Percentiles rank a stretch among this genome's conserved stretches.
phyloP scores from a whole-genome alignment of 2,113 vertebrate genomes.

The Lasiurus borealis region DNA sequence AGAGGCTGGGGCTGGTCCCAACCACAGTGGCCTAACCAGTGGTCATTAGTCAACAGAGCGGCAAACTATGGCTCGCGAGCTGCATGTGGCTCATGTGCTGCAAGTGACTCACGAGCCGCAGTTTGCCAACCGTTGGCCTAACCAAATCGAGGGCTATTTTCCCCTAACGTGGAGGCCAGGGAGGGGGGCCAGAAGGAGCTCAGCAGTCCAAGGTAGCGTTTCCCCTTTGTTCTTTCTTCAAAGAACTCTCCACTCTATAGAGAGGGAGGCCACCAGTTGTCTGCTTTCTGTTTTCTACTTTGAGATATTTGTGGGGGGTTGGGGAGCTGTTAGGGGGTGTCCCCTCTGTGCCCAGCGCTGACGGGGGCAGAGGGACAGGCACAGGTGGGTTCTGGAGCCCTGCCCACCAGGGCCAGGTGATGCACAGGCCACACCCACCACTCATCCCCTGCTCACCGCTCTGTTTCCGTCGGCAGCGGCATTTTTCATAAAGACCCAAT shows the following conservation, averaged over 20 bases:
- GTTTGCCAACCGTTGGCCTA: not conserved
- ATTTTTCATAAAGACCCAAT: slow-evolving; percentile 22
- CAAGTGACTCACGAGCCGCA: too few species aligned
- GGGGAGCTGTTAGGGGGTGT: not conserved
- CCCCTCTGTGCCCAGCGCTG: rapidly evolving
- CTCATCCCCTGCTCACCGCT: not conserved
- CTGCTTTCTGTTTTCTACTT: not conserved
- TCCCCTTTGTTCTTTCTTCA: not conserved
- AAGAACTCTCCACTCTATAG: not conserved
- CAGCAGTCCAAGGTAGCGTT: too few species aligned
- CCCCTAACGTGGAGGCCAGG: not conserved
- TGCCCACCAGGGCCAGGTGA: not conserved
- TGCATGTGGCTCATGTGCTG: too few species aligned
- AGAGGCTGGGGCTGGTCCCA: not conserved
- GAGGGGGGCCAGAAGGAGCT: not conserved
- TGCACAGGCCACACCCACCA: rapidly evolving
- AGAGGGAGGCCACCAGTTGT: not conserved
- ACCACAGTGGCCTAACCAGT: too few species aligned
- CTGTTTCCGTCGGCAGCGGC: not conserved
- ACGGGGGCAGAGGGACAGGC: not conserved
- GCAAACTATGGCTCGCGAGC: too few species aligned
- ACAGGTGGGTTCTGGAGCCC: not conserved
- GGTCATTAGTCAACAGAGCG: too few species aligned
- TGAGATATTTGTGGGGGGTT: not conserved
- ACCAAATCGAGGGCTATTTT: not conserved